Evolutionary conservation across 2,888 invertebrate genomes (phyloP), one percentile per base, ranked within the genome.

Genomic region (Villa cingulata): DNA sequence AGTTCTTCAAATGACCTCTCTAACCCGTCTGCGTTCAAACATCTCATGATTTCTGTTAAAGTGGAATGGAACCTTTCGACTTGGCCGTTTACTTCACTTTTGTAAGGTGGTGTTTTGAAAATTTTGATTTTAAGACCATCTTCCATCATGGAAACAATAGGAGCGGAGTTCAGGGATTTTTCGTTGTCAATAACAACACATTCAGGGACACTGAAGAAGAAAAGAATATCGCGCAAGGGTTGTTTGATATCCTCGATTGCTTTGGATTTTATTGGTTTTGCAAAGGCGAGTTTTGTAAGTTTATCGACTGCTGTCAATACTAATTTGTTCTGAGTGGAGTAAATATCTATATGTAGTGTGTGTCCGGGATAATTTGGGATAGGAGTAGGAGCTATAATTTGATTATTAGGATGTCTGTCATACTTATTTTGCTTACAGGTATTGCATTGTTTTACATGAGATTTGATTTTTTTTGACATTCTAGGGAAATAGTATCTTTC

Each of bases 141-240:
- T 41, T 52, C 38, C 34, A 55, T 32, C 47, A 56, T 37, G 2
- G 50, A 51, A 38, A 40, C 45, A 1, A 53, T 55, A 10, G 51
- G 41, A 2, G 47, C 23, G 2, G 51, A 53, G 18, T 52, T 53
- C 3, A 57, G 16, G 0, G 55, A 50, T n/a, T 29, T 45, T 44
- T 57, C 56, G 14, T 53, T 55, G n/a, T n/a, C n/a, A n/a, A 32
- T 53, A 2, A 55, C 53, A 2, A 56, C 27, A 29, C 27, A 18
- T 37, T 54, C 43, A 3, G 54, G 53, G 15, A 48, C 46, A 5
- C 50, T 49, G n/a, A 49, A 54, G 17, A n/a, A 37, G 2, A 51
- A 50, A 19, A 54, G 15, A 15, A 54, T 17, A 17, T 54, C 48
- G 2, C 48, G 40, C 4, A 54, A 17, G 0, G 53, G 51, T 36